These are phyloP conservation scores for Ceratosolen solmsi DNA, from an alignment of 1,140 invertebrate genomes.

Conservation along the genomic window DNA sequence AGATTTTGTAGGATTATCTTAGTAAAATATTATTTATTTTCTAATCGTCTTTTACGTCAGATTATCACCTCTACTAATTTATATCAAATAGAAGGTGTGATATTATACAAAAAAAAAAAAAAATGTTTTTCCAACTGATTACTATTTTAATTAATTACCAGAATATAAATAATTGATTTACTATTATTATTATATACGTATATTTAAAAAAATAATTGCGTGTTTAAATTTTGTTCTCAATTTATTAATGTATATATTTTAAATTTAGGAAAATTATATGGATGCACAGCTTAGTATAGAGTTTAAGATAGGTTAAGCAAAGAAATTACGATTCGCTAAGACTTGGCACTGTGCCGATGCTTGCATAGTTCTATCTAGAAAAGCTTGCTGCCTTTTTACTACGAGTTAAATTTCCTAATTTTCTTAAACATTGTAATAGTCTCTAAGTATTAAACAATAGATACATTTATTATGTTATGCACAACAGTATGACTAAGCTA, in stretches of 20 bases:
- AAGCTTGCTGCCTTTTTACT: background rate
- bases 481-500: too few species aligned
- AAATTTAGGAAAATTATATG: background rate
- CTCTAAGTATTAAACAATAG: background rate
- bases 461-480: background rate
- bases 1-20: background rate
- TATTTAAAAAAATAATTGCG: background rate
- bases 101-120: too few species aligned
- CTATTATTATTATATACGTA: background rate
- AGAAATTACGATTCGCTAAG: background rate
- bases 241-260: background rate
- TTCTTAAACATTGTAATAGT: constrained; percentile 12
- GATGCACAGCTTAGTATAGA: background rate
- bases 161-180: background rate
- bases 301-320: background rate
- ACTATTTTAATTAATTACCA: too few species aligned
- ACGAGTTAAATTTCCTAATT: background rate
- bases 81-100: too few species aligned
- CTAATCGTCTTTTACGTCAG: too few species aligned
- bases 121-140: too few species aligned
- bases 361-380: background rate
- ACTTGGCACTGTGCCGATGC: constrained; percentile 12
- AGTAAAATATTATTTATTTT: too few species aligned
- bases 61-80: too few species aligned
- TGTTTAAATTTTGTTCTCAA: background rate